These are phyloP conservation scores for Centropyge bicolor DNA, from an alignment of 2,797 vertebrate species.

Conservation along the genomic window DNA sequence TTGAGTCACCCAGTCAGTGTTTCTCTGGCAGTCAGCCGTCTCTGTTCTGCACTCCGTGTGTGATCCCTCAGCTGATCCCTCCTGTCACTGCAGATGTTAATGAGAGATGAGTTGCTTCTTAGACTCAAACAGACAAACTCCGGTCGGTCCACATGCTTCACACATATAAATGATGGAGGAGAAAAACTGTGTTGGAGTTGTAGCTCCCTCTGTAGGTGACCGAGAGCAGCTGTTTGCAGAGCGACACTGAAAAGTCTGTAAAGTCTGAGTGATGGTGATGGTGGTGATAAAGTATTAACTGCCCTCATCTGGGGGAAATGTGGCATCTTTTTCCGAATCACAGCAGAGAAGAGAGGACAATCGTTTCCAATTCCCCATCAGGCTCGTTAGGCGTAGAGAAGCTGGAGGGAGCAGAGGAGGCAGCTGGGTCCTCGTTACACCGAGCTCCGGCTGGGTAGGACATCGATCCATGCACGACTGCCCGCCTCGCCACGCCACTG, in stretches of 20 bases:
- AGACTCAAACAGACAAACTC: slow-evolving; percentile 50
- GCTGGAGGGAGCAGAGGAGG: slow-evolving; percentile 9
- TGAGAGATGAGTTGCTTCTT: slow-evolving; percentile 17
- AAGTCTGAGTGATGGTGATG: neutral
- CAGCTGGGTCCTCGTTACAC: slow-evolving; percentile 33
- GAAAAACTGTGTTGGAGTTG: slow-evolving; percentile 2
- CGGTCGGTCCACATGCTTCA: slow-evolving; percentile 44
- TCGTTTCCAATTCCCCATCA: slow-evolving; percentile 8
- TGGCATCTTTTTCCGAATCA: neutral
- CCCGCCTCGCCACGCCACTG: neutral
- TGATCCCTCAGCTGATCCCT: slow-evolving; percentile 26
- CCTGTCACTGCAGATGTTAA: slow-evolving; percentile 28
- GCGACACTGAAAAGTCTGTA: neutral
- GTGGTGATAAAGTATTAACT: neutral
- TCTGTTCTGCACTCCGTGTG: slow-evolving; percentile 13
- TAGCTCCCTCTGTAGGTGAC: slow-evolving; percentile 64
- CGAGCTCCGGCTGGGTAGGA: slow-evolving; percentile 20
- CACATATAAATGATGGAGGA: slow-evolving; percentile 51
- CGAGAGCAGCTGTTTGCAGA: neutral
- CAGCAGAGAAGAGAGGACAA: neutral
- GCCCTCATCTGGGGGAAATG: neutral
- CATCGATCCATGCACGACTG: slow-evolving; percentile 28
- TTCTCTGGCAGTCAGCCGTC: neutral
- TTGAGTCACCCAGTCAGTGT: slow-evolving; percentile 5
- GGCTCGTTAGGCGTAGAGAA: neutral